phyloP scores from a whole-genome alignment of 2,113 vertebrate genomes.

The Rhinichthys klamathensis region DNA sequence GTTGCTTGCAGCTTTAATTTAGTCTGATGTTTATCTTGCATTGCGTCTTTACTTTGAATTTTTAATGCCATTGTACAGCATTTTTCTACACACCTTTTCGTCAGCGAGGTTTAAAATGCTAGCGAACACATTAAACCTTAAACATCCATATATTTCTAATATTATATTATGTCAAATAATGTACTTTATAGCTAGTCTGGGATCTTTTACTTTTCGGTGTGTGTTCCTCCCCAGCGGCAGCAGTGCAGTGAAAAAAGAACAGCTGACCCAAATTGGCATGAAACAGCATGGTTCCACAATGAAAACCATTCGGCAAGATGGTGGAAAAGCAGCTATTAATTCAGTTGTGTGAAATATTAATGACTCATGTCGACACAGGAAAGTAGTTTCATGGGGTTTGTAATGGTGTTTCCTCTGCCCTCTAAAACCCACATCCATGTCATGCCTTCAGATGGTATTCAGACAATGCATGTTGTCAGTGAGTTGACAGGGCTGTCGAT shows the following conservation, averaged over 20 bases:
- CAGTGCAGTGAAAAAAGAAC: not conserved
- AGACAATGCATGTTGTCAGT: slow-evolving; percentile 25
- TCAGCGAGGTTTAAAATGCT: too few species aligned
- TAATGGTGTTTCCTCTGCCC: not conserved
- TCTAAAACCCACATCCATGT: not conserved
- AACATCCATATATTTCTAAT: too few species aligned
- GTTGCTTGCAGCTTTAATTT: too few species aligned
- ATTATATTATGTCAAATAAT: not conserved
- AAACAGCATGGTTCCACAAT: not conserved
- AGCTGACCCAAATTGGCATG: not conserved
- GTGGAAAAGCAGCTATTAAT: not conserved
- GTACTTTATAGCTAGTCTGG: not conserved
- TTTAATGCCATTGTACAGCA: too few species aligned
- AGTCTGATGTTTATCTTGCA: too few species aligned
- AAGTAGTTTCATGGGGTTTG: not conserved
- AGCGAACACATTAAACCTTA: too few species aligned
- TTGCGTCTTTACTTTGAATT: too few species aligned
- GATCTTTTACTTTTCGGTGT: not conserved
- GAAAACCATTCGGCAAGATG: not conserved
- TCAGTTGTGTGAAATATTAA: not conserved
- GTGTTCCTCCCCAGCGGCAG: not conserved
- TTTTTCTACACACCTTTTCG: too few species aligned
- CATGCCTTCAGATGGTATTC: not conserved
- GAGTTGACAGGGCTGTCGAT: slow-evolving; percentile 2
- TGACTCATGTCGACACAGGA: not conserved